phyloP scores from a whole-genome alignment of 1,140 invertebrate species.

The Drosophila jambulina region DNA sequence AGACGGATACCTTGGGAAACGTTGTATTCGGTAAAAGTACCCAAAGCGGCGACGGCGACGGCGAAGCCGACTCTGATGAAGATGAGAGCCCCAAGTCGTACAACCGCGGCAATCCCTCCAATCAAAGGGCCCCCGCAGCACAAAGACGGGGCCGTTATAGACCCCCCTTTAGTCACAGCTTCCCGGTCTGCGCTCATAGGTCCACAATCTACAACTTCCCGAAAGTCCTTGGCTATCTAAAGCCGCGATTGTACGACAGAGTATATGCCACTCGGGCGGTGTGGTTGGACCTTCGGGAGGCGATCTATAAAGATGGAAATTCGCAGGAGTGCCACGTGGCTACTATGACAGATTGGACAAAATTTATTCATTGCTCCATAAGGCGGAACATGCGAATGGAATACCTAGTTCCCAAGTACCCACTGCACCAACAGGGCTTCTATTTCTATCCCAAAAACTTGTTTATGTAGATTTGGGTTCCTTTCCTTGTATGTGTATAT shows the following conservation, averaged over 20 bases:
- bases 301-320: not conserved
- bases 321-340: not conserved
- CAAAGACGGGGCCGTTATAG: too few relatives aligned
- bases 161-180: too few relatives aligned
- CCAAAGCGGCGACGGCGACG: too few relatives aligned
- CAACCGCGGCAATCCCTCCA: not conserved
- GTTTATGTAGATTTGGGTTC: too few relatives aligned
- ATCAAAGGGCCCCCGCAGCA: too few relatives aligned
- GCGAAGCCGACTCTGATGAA: too few relatives aligned
- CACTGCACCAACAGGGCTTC: not conserved
- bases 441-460: not conserved
- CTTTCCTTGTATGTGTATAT: too few relatives aligned
- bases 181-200: not conserved
- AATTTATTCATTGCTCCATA: not conserved
- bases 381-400: constrained; percentile 1
- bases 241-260: not conserved
- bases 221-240: not conserved
- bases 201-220: not conserved
- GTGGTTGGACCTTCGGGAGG: not conserved
- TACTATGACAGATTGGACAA: not conserved
- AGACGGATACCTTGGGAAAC: not conserved
- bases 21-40: too few relatives aligned
- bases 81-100: too few relatives aligned
- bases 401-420: not conserved
- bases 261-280: fast-evolving